phyloP scores from a whole-genome alignment of 2,797 vertebrate genomes.

The Fundulus diaphanus region DNA sequence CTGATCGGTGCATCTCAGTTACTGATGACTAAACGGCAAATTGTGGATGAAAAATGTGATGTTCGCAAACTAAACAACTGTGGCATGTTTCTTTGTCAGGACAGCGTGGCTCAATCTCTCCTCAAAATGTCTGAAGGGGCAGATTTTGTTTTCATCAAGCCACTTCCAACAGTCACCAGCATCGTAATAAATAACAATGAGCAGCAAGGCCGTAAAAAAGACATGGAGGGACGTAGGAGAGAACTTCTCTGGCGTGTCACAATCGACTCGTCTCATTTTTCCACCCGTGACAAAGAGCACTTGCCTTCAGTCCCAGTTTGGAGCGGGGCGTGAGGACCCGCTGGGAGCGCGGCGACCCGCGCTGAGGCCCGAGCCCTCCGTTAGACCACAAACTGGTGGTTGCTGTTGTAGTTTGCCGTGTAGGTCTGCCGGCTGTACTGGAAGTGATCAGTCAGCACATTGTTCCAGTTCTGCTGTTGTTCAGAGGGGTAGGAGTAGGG shows the following conservation, averaged over 20 bases:
- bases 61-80: conserved; percentile 25
- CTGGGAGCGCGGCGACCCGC: conserved; percentile 36
- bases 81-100: neutral
- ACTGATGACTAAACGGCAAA: neutral
- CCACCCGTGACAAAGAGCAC: conserved; percentile 48
- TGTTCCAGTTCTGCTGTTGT: conserved; percentile 85
- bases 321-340: conserved; percentile 42
- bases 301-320: conserved; percentile 65
- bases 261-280: conserved; percentile 26
- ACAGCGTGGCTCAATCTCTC: conserved; percentile 9
- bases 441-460: conserved; percentile 89
- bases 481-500: conserved; percentile 83
- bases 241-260: conserved; percentile 29
- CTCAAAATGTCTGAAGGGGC: conserved; percentile 17
- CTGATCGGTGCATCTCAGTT: neutral
- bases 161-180: neutral
- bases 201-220: conserved; percentile 33
- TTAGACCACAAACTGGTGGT: conserved; percentile 92
- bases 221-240: conserved; percentile 39
- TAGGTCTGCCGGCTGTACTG: conserved; percentile 89
- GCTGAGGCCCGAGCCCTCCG: conserved; percentile 22
- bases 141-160: conserved; percentile 32
- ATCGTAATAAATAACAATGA: conserved; percentile 24
- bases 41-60: conserved; percentile 29
- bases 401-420: conserved; percentile 80